Base-by-base conservation (phyloP, 2,113 vertebrate species). In the Lophochroa leadbeateri region DNA sequence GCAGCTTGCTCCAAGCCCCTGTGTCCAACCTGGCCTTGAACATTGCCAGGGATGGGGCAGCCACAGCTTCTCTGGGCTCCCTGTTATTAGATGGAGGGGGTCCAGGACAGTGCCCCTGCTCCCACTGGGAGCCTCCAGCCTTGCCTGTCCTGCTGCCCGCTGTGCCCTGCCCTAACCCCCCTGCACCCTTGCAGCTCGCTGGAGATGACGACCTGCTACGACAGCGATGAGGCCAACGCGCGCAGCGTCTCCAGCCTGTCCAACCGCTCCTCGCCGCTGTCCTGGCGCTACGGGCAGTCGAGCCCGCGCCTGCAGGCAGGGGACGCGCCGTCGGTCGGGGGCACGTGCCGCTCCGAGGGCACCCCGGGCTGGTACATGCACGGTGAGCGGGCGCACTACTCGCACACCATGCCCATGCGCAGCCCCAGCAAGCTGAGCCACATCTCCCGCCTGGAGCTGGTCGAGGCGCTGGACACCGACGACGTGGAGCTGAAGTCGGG, bases 291-390 rank as follows among this genome's bases (percentile, higher is more conserved):
- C 0, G 99, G 99, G 77, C 99, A 99, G 94, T 98, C 99, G 18
- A 99, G 99, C 92, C 99, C 99, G 0, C 98, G 99, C 23, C 98
- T 99, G 88, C 99, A 99, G 97, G 99, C 99, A 0, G 99, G 99
- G 1, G 99, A 99, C 0, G 99, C 99, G 2, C 99, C 99, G 0
- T 99, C 99, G 0, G 99, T 99, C 3, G 99, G 98, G 13, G 99
- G 98, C 1, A 97, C 98, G 8, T 99, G 99, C 96, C 98, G 98
- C 60, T 97, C 98, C 0, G 98, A 98, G 89, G 98, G 98, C 58
- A 94, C 97, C 5, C 97, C 98, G 0, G 90, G 98, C 92, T 98
- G 98, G 98, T 98, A 97, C 95, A 63, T 55, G 97, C 98, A 98
- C 1, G 98, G 98, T 1, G 98, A 99, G 96, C 96, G 98, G 1